Base-by-base conservation (phyloP, 2,888 invertebrate genomes). In the Dynastes hyllus region DNA sequence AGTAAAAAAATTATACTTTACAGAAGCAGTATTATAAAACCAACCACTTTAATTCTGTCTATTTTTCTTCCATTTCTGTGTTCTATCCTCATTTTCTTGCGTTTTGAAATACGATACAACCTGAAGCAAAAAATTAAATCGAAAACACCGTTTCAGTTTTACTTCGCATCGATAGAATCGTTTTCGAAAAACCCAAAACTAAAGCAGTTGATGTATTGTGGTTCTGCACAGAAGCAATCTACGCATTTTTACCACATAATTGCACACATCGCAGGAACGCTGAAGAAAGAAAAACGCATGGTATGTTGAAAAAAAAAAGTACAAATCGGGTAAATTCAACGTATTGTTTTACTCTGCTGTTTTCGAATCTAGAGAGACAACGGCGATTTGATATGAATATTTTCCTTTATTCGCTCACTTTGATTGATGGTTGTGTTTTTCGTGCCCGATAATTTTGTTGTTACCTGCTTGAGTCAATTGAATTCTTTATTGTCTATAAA, bases 1-100 rank as follows among this genome's bases (percentile, higher is more conserved):
- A 86, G 85, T 86, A 86, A 87, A 87, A 87, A 86, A 87, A 86
- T 83, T 84, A 86, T 85, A 87, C 84, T 87, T 87, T 87, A 87
- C 88, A 88, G 85, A 87, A 87, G 87, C 87, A 83, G 84, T 84
- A 85, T 67, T 83, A 51, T 78, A 77, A 69, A 76, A 70, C 63
- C 80, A 79, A 79, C 79, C 77, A 78, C 79, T 79, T 79, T 76
- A 79, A 78, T 75, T 76, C 45, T 58, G 55, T 67, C 67, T 29
- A 61, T 55, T 51, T 51, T 37, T 45, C 45, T 8, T 45, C 45
- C 8, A 45, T 45, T 27, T 32, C 32, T 37, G 16, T 58, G 37
- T 55, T 22, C 13, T 40, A 37, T 58, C 69, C 27, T 16, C 32
- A 13, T n/a, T 29, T 9, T 32, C 61, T 70, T 6, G 2, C 1